Evolutionary conservation across 2,888 invertebrate species (phyloP).

Genomic region (Cyclophora punctaria): DNA sequence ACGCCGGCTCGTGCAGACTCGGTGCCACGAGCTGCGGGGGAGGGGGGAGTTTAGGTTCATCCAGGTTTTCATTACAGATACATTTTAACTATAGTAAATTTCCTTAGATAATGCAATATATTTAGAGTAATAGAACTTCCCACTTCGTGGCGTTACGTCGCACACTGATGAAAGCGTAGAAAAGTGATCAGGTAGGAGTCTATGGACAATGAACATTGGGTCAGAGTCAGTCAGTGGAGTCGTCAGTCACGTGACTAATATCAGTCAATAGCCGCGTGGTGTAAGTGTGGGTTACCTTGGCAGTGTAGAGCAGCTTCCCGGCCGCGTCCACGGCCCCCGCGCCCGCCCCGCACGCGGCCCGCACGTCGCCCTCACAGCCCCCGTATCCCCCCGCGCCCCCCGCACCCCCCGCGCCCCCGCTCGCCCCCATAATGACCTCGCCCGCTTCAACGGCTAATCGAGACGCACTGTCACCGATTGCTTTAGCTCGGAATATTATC

Average conservation of each 20-base stretch:
- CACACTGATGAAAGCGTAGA: too few species aligned
- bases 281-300: constrained; percentile 29
- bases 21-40: constrained; percentile 42
- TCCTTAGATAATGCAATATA: too few species aligned
- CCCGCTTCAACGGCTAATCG: constrained; percentile 28
- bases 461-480: constrained; percentile 41
- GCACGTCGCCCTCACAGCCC: constrained; percentile 3
- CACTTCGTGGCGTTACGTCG: too few species aligned
- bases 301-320: constrained; percentile 38
- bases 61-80: too few species aligned
- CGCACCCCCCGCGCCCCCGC: constrained; percentile 4
- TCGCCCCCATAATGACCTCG: constrained; percentile 2
- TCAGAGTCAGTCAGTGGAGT: too few species aligned
- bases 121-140: too few species aligned
- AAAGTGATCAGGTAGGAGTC: too few species aligned
- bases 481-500: constrained; percentile 38
- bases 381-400: not conserved
- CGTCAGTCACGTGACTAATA: too few species aligned
- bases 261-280: too few species aligned
- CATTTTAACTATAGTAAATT: too few species aligned
- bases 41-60: not conserved
- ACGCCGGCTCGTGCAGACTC: constrained; percentile 37
- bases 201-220: too few species aligned
- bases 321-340: constrained; percentile 32
- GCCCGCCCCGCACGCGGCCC: constrained; percentile 25